Base-by-base conservation (phyloP, 1,140 invertebrate genomes). In the Eupeodes corollae region DNA sequence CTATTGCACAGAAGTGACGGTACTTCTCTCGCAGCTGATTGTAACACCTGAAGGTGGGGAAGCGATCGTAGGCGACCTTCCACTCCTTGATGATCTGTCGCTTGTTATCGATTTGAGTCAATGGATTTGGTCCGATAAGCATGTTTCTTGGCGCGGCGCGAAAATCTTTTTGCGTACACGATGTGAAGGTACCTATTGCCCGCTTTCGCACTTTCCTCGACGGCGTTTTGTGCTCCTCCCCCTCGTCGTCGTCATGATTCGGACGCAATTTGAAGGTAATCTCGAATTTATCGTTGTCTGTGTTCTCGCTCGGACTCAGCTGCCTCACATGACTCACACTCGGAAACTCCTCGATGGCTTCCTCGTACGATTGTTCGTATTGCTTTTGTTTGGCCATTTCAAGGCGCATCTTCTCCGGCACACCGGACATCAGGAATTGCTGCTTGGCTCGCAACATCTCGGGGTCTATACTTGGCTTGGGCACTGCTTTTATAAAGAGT, bases 361-460 rank as follows among this genome's bases (percentile, higher is more conserved):
- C 54, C 38, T 71, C 68, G 44, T 69, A 66, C 43, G 52, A 56
- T 49, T 53, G 52, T 50, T 55, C 54, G 49, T 52, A 63, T 48
- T 53, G 62, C 14, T 69, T 64, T 44, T 72, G 68, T 50, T 72
- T 68, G 35, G 60, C 62, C 31, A 68, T 63, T 39, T 67, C 67
- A 56, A 74, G 75, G 34, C 72, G 73, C 32, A 79, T 60, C 50
- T 71, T 69, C 38, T 75, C 73, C 3, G 78, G 78, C 3, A 78
- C 69, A 8, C 75, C 77, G 50, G 78, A 79, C 14, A 74, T 63
- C 5, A 81, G 58, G 62, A 81, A 80, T 33, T 73, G 73, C 50
- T 74, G 70, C 54, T 73, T 76, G n/a, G 78, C 78, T 55, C 74
- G 72, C 34, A 75, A 45, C 15, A 65, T 59, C 37, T 54, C 63